Conservation (phyloP, 2,113 vertebrate genomes). For the Struthio camelus region DNA sequence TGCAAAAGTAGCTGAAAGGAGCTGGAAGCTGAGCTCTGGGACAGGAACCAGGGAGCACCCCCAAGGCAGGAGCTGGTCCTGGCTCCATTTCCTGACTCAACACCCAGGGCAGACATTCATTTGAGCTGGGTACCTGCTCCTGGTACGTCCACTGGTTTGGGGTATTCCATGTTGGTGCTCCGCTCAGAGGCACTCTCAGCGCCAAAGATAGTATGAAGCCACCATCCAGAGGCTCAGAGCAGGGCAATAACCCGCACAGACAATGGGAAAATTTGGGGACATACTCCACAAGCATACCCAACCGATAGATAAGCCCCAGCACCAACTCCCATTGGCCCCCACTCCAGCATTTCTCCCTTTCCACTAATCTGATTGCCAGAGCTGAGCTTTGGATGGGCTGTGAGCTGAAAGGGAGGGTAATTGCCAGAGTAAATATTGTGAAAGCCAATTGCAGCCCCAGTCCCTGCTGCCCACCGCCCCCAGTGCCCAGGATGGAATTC, state of each 20-base stretch:
- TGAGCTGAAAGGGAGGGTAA: background rate
- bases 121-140: background rate
- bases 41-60: background rate
- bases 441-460: constrained; percentile 13
- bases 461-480: background rate
- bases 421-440: constrained; percentile 51
- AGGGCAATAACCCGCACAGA: background rate
- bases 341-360: fast-evolving
- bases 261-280: background rate
- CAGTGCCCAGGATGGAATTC: background rate
- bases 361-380: background rate
- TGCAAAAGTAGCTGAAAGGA: background rate
- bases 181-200: too few relatives aligned
- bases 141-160: background rate
- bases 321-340: fast-evolving
- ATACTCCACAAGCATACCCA: background rate
- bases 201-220: background rate
- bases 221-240: fast-evolving
- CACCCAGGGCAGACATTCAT: background rate
- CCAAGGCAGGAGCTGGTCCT: background rate
- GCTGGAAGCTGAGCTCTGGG: background rate
- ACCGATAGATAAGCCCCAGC: background rate
- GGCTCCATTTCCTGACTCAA: too few relatives aligned
- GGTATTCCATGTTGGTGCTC: background rate
- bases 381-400: background rate